These are phyloP conservation scores for Oncopeltus fasciatus DNA, from an alignment of 1,140 invertebrate species.

Conservation along the genomic window DNA sequence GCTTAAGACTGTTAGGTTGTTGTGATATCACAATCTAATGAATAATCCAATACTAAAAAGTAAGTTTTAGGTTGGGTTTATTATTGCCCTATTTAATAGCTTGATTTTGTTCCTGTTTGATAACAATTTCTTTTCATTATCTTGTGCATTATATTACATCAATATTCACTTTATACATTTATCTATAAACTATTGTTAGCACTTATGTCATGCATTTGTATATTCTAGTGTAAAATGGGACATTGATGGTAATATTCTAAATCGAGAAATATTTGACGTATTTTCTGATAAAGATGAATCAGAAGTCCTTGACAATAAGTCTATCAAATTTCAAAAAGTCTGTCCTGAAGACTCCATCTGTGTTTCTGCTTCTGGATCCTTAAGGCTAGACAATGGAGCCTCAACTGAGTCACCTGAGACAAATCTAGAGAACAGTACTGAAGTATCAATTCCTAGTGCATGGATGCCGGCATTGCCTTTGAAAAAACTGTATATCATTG, in stretches of 20 bases:
- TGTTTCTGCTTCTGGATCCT: neutral
- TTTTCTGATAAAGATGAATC: neutral
- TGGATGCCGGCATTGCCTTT: slow-evolving; percentile 30
- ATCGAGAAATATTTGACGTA: neutral
- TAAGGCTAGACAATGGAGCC: neutral
- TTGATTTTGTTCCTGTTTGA: no score
- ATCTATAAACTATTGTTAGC: no score
- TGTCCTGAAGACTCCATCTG: neutral
- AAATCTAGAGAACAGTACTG: no score
- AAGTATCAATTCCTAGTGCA: slow-evolving; percentile 3
- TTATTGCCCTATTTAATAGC: no score
- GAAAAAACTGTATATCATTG: slow-evolving; percentile 32
- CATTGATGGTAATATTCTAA: slow-evolving; percentile 7
- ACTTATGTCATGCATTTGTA: no score
- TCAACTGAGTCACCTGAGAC: neutral
- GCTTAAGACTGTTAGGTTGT: no score
- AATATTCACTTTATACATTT: no score
- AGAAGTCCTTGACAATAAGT: neutral
- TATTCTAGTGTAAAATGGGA: slow-evolving; percentile 12
- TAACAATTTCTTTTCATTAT: no score
- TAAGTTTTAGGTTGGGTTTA: no score
- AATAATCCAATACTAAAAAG: no score
- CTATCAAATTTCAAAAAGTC: neutral
- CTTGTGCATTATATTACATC: no score
- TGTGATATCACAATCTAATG: no score